phyloP scores from a whole-genome alignment of 37 sponge, comb jelly and placozoan genomes.

The Halichondria panicea region DNA sequence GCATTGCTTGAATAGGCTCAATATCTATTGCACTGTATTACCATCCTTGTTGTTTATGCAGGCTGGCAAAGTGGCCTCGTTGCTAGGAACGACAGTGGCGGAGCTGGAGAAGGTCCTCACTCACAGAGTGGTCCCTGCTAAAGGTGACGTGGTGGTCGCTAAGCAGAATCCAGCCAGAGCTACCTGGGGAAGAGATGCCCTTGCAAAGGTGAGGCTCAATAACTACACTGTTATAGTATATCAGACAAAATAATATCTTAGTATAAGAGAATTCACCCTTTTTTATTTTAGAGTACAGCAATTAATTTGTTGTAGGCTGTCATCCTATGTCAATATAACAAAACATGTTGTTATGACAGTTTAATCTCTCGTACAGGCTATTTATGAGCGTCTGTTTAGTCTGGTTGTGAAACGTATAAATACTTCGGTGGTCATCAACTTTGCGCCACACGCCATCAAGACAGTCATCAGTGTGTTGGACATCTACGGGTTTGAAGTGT shows the following conservation, averaged over 20 bases:
- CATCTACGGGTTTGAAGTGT: constrained; percentile 79
- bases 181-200: constrained; percentile 60
- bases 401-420: constrained; percentile 62
- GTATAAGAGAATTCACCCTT: no score
- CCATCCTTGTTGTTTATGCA: not conserved
- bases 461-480: constrained; percentile 74
- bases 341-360: no score
- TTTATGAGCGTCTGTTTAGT: constrained; percentile 65
- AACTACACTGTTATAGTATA: not conserved
- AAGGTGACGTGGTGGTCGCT: constrained; percentile 39
- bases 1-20: not conserved
- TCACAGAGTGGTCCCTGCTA: constrained; percentile 27
- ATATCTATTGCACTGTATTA: not conserved
- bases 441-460: not conserved
- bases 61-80: constrained; percentile 7
- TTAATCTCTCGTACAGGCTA: constrained; percentile 20
- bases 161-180: constrained; percentile 23
- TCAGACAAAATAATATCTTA: no score
- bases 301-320: no score
- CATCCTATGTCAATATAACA: no score
- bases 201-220: constrained; percentile 61
- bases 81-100: constrained; percentile 36
- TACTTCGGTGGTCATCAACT: constrained; percentile 27
- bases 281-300: no score
- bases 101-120: constrained; percentile 44